Evolutionary conservation across 1,140 invertebrate species (phyloP), one percentile per base, ranked within the genome.

Genomic region (Monochamus saltuarius): DNA sequence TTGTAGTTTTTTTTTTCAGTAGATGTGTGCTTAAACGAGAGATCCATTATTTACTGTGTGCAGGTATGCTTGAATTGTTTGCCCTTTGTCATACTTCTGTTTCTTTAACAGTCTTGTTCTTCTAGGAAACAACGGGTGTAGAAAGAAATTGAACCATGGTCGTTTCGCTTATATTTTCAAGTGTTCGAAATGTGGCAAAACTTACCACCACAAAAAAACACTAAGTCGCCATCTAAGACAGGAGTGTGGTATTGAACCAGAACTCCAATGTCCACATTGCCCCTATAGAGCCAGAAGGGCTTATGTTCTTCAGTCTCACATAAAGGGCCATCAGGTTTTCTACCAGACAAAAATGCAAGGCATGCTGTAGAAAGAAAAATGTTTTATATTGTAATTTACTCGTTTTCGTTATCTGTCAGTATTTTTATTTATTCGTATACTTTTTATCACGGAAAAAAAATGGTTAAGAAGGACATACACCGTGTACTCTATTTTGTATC

Each of bases 241-340:
- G 62, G 80, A 81, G 70, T 81, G 80, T 59, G 84, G 84, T 9
- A 80, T 83, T 62, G 82, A 83, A 46, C 83, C 84, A 3, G 72
- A 81, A 19, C 83, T 82, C 71, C 80, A 82, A 61, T 86, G 84
- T 65, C 81, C 71, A 0, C 64, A 70, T 46, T 75, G 73, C 53
- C 72, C 73, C 10, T 75, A 75, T 47, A 65, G 68, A 46, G 71
- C 72, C 10, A 61, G 71, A 50, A 66, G 71, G 51, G 68, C 67
- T 6, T 73, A 73, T 53, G 68, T 73, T 19, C 45, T 75, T 19
- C 65, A 68, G 14, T 66, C 69, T 3, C 73, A 75, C 49, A 62
- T 74, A 22, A 70, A 68, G 60, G 69, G 68, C 38, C 73, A 74
- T 56, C 61, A 61, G 10, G 64, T 64, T 43, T 51, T 64, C 29